Evolutionary conservation across 2,888 invertebrate genomes (phyloP), one percentile per base, ranked within the genome.

Genomic region (Ormia ochracea): DNA sequence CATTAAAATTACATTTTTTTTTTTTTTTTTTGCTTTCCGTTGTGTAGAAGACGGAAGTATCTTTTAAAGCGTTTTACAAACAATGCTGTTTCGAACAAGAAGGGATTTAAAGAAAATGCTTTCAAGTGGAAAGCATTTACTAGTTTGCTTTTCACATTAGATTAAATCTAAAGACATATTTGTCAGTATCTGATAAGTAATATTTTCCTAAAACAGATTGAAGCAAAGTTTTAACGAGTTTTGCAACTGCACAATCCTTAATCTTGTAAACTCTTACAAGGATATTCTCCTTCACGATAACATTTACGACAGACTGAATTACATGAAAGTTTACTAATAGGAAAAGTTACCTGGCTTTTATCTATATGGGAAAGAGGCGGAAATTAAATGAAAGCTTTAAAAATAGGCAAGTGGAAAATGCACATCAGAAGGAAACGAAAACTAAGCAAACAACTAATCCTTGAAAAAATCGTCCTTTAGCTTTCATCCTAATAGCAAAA

Each of bases 351-450:
- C 17, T n/a, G 23, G 14, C 26, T 63, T 63, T 36, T 72, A 33
- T 63, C 12, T 43, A 3, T 14, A 19, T 33, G 28, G 12, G 23
- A 63, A 45, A 28, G 28, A 17, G 54, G 54, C 45, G 28, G 38
- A 73, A 48, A 78, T 68, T 54, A 72, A 72, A 66, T 59, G 23
- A 78, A 36, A 43, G 31, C 59, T 36, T 31, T 33, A 45, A 59
- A 21, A 61, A 72, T 28, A 45, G 48, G 61, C 72, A 66, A 73
- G 52, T 61, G 61, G 38, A 50, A 65, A 52, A 70, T 48, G 28
- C 45, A 45, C 52, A 72, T 72, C 12, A 54, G 28, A 50, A 61
- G 45, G 19, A 41, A 38, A n/a, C 19, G 33, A 54, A 17, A 17
- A 7, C 7, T 43, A 9, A 17, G 41, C n/a, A n/a, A n/a, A n/a